Evolutionary conservation across 2,797 vertebrate species (phyloP), one percentile per base, ranked within the genome.

Genomic region (Danionella dracula): DNA sequence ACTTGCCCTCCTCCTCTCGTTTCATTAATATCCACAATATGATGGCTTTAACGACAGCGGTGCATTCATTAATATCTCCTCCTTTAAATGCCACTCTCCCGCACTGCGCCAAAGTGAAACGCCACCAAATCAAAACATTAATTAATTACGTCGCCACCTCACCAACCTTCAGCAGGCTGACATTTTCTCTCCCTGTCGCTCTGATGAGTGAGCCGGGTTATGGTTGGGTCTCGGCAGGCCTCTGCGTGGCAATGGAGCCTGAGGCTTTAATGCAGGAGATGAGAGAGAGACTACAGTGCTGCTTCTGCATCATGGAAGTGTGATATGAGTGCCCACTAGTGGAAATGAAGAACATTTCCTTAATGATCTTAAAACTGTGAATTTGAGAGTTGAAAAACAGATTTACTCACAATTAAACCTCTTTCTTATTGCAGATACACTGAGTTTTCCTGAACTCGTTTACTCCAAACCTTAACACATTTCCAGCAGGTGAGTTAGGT

Each of bases 261-360:
- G 29, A 13, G 40, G 20, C 35, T 41, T 41, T 34, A 38, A 42
- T 5, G 37, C 34, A 16, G 56, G 37, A 37, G 27, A 46, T 12
- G 50, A 38, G 16, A 46, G n/a, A n/a, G 32, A 44, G 27, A 32
- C 50, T 35, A 34, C 21, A 23, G 35, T 12, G 4, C 4, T 12
- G 37, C 19, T 32, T 51, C 50, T 27, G 40, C 32, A 71, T 42
- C 63, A 58, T 34, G 34, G 68, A 71, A 72, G 53, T 84, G 80
- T 81, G 78, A 76, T 84, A 67, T 79, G 79, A 89, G 85, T 82
- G 81, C 85, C 87, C 87, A 88, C 87, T 88, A 87, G 85, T 88
- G 60, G 55, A 50, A 10, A 34, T 15, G 8, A 8, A 37, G 9
- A 27, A 27, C 23, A 6, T 3, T 27, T 27, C 23, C 23, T 27